phyloP scores from a whole-genome alignment of 2,113 vertebrate genomes.

The Acanthochromis polyacanthus region DNA sequence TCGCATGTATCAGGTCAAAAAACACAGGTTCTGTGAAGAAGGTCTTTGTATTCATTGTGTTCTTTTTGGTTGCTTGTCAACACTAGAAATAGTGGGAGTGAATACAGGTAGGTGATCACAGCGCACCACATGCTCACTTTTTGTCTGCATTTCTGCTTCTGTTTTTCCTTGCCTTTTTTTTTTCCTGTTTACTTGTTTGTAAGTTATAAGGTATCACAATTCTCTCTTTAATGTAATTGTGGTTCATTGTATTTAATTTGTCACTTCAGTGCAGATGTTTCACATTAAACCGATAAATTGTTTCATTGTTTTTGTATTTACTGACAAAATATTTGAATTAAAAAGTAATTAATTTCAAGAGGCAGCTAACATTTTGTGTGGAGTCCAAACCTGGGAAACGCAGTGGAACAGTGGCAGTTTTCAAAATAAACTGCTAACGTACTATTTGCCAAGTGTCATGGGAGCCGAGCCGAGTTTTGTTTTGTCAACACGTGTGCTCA shows the following conservation, averaged over 20 bases:
- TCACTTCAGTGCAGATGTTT: background rate
- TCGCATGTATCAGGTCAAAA: constrained; percentile 19
- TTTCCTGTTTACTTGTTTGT: background rate
- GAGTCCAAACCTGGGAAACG: constrained; percentile 4
- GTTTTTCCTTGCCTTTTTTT: background rate
- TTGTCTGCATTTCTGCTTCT: background rate
- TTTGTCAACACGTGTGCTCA: constrained; percentile 49
- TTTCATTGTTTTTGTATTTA: background rate
- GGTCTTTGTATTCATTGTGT: background rate
- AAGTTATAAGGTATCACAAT: constrained; percentile 23
- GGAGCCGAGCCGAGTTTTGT: constrained; percentile 45
- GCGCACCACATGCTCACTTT: background rate
- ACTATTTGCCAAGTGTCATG: constrained; percentile 21
- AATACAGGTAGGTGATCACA: background rate
- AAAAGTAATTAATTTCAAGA: background rate
- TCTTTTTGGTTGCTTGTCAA: background rate
- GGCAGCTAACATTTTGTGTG: background rate
- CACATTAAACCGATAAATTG: constrained; percentile 8
- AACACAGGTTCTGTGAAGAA: background rate
- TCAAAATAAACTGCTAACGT: constrained; percentile 44
- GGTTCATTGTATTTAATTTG: constrained; percentile 9
- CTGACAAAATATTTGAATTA: background rate
- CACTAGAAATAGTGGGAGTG: background rate
- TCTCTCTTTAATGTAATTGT: constrained; percentile 11
- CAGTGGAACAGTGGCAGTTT: background rate